Evolutionary conservation across 2,113 vertebrate genomes (phyloP).

Genomic region (Fulica atra): DNA sequence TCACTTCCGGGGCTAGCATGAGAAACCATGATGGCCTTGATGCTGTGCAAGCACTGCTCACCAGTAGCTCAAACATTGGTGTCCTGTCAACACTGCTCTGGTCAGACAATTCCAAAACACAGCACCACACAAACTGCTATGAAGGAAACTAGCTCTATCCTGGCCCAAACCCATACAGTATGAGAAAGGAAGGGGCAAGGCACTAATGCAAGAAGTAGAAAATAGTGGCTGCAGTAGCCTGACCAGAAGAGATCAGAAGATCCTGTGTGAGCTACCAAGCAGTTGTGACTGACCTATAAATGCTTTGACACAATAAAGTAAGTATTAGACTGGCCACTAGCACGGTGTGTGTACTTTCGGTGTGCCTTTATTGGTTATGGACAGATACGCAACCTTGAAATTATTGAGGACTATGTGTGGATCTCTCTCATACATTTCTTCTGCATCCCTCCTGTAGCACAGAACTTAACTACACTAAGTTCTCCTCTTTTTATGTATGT

Average conservation of each 20-base stretch:
- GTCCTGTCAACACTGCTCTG: background rate
- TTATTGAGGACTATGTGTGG: background rate
- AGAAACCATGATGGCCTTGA: background rate
- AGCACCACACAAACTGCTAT: background rate
- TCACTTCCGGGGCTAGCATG: rapidly evolving
- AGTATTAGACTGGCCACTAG: background rate
- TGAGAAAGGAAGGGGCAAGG: background rate
- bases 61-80: background rate
- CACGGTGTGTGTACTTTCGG: background rate
- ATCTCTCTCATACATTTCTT: background rate
- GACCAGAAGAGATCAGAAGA: background rate
- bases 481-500: background rate
- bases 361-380: background rate
- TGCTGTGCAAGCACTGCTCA: background rate
- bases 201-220: background rate
- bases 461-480: background rate
- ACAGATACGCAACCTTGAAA: background rate
- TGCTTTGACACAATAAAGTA: background rate
- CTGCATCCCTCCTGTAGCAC: background rate
- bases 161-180: background rate
- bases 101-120: background rate
- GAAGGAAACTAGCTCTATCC: background rate
- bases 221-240: background rate
- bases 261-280: background rate
- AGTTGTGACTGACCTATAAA: background rate